Evolutionary conservation across 1,140 invertebrate species (phyloP), one percentile per base, ranked within the genome.

Genomic region (Leptinotarsa lineolata): DNA sequence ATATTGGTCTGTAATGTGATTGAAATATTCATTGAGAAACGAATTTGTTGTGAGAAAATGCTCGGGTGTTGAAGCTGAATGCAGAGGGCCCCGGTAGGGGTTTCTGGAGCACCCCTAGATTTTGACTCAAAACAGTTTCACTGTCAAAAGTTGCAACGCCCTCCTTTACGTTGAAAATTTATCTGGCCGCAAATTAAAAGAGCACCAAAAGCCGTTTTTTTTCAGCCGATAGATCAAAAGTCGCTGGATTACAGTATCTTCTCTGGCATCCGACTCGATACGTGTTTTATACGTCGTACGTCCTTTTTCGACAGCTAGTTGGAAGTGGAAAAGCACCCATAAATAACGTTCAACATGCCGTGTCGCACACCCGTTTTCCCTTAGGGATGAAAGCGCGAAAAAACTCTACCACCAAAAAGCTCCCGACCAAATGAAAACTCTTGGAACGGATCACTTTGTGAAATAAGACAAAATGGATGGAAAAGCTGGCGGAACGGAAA

Each of bases 261-360:
- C 76, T 73, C 73, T 79, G 77, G 79, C 77, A 80, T 79, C 78
- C 72, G 78, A 74, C 77, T 78, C 77, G 79, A 82, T 81, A 82
- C 81, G 81, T 81, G 80, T 79, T 80, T 80, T 82, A 82, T 80
- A 81, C 76, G 77, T 79, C 75, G 72, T n/a, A 0, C 48, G 48
- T 13, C 48, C 74, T 79, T 76, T 68, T 72, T 66, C 73, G 70
- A 71, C 65, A 72, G 74, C 76, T 79, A 54, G 48, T 54, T 54
- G 12, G 48, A 54, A 54, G 48, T 54, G 80, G 81, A 80, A 82
- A 82, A 81, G 77, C 77, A 73, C 74, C 75, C 81, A 82, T 82
- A 82, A 82, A 83, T 83, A 83, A 82, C 80, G 81, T 78, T 80
- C 80, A 83, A 80, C 81, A 79, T 81, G 80, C 77, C 78, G 78